Percentiles rank a stretch among this genome's conserved stretches.
phyloP scores from a whole-genome alignment of 2,113 vertebrate genomes.

The Vimba vimba region DNA sequence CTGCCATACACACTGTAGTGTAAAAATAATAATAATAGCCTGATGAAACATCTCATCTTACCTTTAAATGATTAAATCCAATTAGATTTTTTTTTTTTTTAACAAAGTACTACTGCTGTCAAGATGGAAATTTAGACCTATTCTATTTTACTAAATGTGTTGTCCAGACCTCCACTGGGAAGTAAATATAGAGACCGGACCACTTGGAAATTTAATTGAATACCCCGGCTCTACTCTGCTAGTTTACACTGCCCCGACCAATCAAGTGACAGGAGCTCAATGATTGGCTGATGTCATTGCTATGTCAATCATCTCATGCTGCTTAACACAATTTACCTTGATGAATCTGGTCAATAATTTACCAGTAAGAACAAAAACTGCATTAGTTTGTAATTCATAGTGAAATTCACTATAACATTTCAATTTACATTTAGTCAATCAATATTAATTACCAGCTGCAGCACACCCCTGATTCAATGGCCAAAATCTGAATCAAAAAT shows the following conservation, averaged over 20 bases:
- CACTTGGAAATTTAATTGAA: too few relatives aligned
- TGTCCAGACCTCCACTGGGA: too few relatives aligned
- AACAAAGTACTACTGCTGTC: too few relatives aligned
- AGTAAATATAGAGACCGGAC: too few relatives aligned
- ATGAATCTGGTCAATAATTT: neutral
- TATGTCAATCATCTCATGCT: neutral
- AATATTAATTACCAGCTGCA: constrained; percentile 55
- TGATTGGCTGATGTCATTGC: constrained; percentile 5
- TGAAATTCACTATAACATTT: neutral
- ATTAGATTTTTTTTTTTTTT: too few relatives aligned
- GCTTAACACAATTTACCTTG: neutral
- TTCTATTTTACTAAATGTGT: too few relatives aligned
- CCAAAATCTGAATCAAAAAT: constrained; percentile 51
- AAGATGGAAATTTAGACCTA: too few relatives aligned
- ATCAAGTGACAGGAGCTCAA: neutral
- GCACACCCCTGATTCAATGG: constrained; percentile 50
- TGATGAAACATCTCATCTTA: too few relatives aligned
- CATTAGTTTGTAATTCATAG: constrained; percentile 7
- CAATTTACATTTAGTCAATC: constrained; percentile 21
- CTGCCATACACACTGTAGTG: too few relatives aligned
- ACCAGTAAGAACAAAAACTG: constrained; percentile 4
- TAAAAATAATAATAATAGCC: too few relatives aligned
- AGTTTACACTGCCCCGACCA: neutral
- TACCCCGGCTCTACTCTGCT: neutral
- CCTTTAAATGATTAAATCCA: too few relatives aligned